phyloP scores from a whole-genome alignment of 2,113 vertebrate species.

The Vidua chalybeata region DNA sequence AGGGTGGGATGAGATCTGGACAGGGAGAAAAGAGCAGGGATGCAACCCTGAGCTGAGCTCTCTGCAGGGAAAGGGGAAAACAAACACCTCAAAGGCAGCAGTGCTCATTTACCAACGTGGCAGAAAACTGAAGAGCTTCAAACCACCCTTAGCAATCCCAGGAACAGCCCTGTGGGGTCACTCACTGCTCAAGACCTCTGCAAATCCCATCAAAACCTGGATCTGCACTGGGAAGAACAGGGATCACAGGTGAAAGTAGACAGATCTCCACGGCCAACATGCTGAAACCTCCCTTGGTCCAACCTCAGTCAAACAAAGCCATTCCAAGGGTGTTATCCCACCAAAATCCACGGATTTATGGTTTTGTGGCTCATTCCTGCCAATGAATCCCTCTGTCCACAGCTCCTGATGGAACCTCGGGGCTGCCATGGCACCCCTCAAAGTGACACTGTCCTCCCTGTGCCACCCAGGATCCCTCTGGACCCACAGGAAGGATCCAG shows the following conservation, averaged over 20 bases:
- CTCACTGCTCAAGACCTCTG: slow-evolving; percentile 5
- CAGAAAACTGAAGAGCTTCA: slow-evolving; percentile 2
- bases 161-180: slow-evolving; percentile 11
- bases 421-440: background rate
- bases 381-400: background rate
- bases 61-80: background rate
- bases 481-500: background rate
- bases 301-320: background rate
- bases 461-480: background rate
- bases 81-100: background rate
- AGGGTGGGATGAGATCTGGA: background rate
- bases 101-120: slow-evolving; percentile 7
- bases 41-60: background rate
- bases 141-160: background rate
- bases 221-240: background rate
- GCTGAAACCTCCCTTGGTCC: background rate
- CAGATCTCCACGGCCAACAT: background rate
- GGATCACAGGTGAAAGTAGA: background rate
- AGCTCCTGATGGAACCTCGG: background rate
- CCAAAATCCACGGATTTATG: background rate
- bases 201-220: slow-evolving; percentile 52
- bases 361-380: background rate
- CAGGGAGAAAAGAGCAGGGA: background rate
- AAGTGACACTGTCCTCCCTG: too few species aligned
- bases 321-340: background rate